Conservation (phyloP, 2,113 vertebrate genomes). For the Cercocebus atys region DNA sequence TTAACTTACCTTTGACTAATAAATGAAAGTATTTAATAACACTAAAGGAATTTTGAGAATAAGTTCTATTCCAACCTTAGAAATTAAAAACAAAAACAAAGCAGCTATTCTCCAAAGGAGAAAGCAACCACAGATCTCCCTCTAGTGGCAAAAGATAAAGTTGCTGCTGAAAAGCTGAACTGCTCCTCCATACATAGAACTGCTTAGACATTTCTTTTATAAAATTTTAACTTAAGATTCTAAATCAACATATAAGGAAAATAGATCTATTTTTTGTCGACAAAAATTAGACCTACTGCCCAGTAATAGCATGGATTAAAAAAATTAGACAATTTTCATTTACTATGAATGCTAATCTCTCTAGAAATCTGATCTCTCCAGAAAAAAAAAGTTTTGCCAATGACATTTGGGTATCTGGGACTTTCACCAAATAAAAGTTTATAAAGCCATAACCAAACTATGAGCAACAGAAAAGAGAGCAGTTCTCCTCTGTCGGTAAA, state of each 20-base stretch:
- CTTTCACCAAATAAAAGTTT: conserved; percentile 33
- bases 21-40: conserved; percentile 65
- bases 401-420: conserved; percentile 26
- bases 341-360: conserved; percentile 39
- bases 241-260: conserved; percentile 45
- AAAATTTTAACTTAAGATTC: conserved; percentile 48
- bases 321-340: conserved; percentile 30
- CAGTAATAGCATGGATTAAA: background rate
- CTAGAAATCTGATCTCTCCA: conserved; percentile 55
- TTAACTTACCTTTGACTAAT: conserved; percentile 64
- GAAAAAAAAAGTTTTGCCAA: conserved; percentile 35
- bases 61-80: background rate
- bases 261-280: conserved; percentile 24
- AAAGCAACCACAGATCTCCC: conserved; percentile 58
- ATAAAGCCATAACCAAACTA: conserved; percentile 21
- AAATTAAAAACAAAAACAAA: conserved; percentile 64
- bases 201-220: conserved; percentile 48
- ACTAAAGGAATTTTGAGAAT: conserved; percentile 50
- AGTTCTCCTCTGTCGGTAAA: conserved; percentile 28
- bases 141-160: conserved; percentile 62
- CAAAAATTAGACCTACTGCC: background rate
- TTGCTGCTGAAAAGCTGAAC: conserved; percentile 2
- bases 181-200: conserved; percentile 33
- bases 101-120: background rate
- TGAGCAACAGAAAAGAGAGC: background rate